These are phyloP conservation scores for Octonoba sinensis DNA, from an alignment of 2,888 invertebrate genomes.

Conservation along the genomic window DNA sequence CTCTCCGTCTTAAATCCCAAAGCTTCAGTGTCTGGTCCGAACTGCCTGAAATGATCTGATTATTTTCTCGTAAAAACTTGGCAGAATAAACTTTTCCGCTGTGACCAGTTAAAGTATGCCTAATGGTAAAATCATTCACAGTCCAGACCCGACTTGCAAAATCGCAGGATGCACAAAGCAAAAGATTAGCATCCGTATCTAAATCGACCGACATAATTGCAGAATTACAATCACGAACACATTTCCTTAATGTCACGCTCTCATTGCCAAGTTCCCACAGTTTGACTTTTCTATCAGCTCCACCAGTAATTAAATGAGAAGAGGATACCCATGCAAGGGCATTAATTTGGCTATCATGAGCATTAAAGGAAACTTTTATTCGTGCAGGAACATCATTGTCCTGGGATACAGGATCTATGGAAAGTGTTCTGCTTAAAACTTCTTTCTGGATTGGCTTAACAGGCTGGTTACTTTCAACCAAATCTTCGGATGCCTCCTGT, in stretches of 20 bases:
- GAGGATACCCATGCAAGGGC: conserved; percentile 94
- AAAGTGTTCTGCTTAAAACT: too few species aligned
- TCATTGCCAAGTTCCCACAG: conserved; percentile 84
- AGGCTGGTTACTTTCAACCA: too few species aligned
- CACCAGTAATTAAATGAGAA: conserved; percentile 88
- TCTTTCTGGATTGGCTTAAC: too few species aligned
- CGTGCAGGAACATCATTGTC: conserved; percentile 10
- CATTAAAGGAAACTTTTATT: conserved; percentile 77
- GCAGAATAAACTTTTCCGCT: conserved; percentile 97
- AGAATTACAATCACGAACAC: conserved; percentile 92
- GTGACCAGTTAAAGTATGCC: conserved; percentile 95
- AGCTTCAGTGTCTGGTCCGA: conserved; percentile 97
- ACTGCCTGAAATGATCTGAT: conserved; percentile 95
- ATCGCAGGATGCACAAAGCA: conserved; percentile 95
- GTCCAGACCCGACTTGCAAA: conserved; percentile 97
- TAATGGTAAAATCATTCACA: conserved; percentile 87
- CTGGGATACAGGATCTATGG: neutral
- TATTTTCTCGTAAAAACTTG: conserved; percentile 92
- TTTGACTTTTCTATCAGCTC: conserved; percentile 96
- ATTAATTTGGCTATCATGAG: conserved; percentile 97
- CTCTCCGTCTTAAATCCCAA: conserved; percentile 95
- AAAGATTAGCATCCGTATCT: conserved; percentile 81
- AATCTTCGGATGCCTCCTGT: neutral
- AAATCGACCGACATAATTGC: conserved; percentile 97
- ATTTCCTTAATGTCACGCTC: conserved; percentile 76